phyloP scores from a whole-genome alignment of 2,888 invertebrate genomes.

The Tanypteryx hageni region DNA sequence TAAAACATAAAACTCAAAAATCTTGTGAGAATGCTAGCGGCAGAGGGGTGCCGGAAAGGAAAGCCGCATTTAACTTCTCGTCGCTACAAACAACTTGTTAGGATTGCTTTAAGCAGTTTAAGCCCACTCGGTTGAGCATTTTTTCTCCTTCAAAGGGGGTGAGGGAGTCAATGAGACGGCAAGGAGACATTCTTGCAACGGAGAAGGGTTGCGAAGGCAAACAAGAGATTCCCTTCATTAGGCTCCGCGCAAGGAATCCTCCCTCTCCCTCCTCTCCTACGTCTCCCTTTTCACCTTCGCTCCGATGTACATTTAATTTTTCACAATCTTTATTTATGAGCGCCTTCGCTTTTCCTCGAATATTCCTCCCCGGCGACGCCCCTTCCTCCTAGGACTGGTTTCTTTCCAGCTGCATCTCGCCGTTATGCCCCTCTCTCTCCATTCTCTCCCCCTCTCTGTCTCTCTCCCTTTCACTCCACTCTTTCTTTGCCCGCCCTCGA shows the following conservation, averaged over 20 bases:
- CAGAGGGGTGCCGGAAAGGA: neutral
- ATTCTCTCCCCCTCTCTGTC: neutral
- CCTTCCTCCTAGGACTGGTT: no score
- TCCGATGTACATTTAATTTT: neutral
- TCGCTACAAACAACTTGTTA: neutral
- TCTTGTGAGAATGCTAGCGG: neutral
- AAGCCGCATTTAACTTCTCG: neutral
- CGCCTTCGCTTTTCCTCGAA: neutral
- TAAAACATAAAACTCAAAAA: neutral
- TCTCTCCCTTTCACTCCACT: neutral
- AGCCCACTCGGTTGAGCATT: constrained; percentile 6
- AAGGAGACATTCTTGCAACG: constrained; percentile 3
- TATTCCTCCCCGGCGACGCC: no score
- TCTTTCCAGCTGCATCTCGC: neutral
- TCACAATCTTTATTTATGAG: neutral
- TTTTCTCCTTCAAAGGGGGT: neutral
- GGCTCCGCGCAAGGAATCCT: neutral
- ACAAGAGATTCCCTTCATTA: neutral
- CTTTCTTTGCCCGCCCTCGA: neutral
- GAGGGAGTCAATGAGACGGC: constrained; percentile 1
- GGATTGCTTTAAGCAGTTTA: constrained; percentile 24
- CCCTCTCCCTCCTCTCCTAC: neutral
- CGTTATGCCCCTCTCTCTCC: neutral
- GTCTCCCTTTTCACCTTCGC: neutral
- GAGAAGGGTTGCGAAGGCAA: neutral